A percentile compares a stretch with the other conserved stretches of the same genome.
Conservation (phyloP, 2,888 invertebrate species). For the Lithodes maja region DNA sequence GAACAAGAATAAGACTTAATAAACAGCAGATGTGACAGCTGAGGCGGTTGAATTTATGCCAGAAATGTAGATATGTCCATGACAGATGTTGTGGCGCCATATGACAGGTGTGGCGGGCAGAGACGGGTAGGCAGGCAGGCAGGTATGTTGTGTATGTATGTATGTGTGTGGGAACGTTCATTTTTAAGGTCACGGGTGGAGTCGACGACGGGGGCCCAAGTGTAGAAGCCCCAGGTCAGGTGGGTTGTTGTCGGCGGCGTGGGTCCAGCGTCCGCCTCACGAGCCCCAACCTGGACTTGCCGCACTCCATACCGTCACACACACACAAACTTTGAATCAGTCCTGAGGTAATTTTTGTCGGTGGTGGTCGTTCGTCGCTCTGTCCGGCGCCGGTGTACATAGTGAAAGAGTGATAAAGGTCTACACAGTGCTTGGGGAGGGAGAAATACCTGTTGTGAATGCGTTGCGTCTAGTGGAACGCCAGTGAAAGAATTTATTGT, state of each 20-base stretch:
- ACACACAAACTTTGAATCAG: conserved; percentile 31
- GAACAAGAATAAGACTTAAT: too few species aligned
- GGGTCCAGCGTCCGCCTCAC: neutral
- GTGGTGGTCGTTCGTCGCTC: neutral
- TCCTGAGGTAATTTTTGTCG: neutral
- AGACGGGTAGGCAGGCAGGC: neutral
- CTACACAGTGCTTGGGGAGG: neutral
- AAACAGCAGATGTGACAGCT: too few species aligned
- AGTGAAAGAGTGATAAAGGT: neutral
- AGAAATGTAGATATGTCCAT: neutral
- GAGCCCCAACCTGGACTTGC: conserved; percentile 20
- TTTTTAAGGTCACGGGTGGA: conserved; percentile 15
- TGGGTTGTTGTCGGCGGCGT: conserved; percentile 1
- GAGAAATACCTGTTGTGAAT: neutral
- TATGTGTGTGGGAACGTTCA: neutral
- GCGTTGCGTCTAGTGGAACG: neutral
- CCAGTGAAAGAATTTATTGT: neutral
- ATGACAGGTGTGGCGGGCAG: neutral
- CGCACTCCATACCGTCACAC: neutral
- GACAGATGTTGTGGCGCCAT: neutral
- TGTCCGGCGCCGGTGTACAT: neutral
- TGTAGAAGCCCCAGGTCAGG: conserved; percentile 35
- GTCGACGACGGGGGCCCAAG: conserved; percentile 12
- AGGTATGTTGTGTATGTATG: neutral
- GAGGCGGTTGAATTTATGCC: too few species aligned